These are phyloP conservation scores for Drosophila sturtevanti DNA, from an alignment of 1,140 invertebrate species.

Conservation along the genomic window DNA sequence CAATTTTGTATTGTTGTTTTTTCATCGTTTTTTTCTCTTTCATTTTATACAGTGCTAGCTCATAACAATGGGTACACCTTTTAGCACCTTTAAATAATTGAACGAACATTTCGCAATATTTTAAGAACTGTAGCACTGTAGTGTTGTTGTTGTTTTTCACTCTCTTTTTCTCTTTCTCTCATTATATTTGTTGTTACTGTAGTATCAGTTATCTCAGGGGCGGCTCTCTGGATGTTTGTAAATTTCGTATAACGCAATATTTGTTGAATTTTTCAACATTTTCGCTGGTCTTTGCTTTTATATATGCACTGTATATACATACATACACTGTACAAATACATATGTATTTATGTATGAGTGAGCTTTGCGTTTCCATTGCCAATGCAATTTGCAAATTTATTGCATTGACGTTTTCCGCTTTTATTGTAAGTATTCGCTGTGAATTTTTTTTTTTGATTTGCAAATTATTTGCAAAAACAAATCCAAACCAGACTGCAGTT, in stretches of 20 bases:
- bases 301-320: constrained; percentile 27
- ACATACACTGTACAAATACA: constrained; percentile 9
- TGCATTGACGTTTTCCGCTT: constrained; percentile 60
- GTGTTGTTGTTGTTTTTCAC: background rate
- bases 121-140: constrained; percentile 8
- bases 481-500: constrained; percentile 10
- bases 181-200: background rate
- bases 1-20: background rate
- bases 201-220: constrained; percentile 12
- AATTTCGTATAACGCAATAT: constrained; percentile 61
- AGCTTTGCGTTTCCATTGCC: constrained; percentile 61
- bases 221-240: constrained; percentile 13
- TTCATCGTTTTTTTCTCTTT: background rate
- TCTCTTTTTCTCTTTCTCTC: constrained; percentile 25
- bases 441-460: constrained; percentile 32
- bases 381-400: constrained; percentile 70
- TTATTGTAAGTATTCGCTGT: constrained; percentile 28
- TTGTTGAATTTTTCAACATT: constrained; percentile 71
- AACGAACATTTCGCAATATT: background rate
- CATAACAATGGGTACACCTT: constrained; percentile 8
- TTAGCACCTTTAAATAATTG: constrained; percentile 8
- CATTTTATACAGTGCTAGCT: constrained; percentile 1
- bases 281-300: constrained; percentile 40
- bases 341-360: constrained; percentile 32
- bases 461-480: constrained; percentile 9